These are phyloP conservation scores for Chloebia gouldiae DNA, from an alignment of 2,113 vertebrate species.

Conservation along the genomic window DNA sequence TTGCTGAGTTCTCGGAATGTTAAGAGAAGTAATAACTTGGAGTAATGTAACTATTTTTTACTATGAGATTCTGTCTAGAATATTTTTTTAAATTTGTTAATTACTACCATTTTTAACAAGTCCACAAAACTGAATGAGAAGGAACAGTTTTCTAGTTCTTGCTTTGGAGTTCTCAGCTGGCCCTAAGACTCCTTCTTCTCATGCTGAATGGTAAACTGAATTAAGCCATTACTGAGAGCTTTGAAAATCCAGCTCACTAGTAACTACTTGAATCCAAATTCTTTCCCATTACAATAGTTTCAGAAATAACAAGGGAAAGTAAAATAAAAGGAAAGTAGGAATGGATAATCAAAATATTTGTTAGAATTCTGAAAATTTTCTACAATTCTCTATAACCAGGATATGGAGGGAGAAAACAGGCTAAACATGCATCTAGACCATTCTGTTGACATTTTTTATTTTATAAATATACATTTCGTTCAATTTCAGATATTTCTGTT, in stretches of 20 bases:
- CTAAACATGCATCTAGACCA: not conserved
- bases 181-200: not conserved
- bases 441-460: not conserved
- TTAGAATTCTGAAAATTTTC: not conserved
- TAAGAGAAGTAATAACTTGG: not conserved
- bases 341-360: not conserved
- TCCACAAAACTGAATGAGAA: not conserved
- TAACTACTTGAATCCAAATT: not conserved
- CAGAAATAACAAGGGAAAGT: not conserved
- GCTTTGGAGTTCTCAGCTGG: not conserved
- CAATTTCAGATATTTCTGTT: not conserved
- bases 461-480: not conserved
- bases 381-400: not conserved
- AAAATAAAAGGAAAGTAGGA: not conserved
- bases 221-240: not conserved
- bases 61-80: not conserved
- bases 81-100: not conserved
- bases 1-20: not conserved
- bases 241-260: not conserved
- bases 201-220: not conserved
- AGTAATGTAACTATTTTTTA: not conserved
- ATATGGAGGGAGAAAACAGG: not conserved
- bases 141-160: not conserved
- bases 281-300: not conserved
- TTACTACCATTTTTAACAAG: not conserved